Base-by-base conservation (phyloP, 2,113 vertebrate species). In the Pseudorasbora parva region DNA sequence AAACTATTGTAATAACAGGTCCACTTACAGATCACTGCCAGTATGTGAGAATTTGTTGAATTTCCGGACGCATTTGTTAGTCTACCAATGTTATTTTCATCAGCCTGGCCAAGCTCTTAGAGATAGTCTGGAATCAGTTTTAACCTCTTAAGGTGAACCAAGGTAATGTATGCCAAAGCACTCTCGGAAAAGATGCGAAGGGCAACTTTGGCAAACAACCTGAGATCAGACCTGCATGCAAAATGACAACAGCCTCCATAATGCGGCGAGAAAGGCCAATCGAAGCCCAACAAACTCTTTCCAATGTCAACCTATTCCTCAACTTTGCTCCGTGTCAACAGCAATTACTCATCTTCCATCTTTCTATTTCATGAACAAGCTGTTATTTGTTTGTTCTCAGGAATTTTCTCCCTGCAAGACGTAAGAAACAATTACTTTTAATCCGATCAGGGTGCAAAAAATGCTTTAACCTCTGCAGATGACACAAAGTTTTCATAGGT, bases 161-260 rank as follows among this genome's bases (percentile, higher is more conserved):
- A 43, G 77, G 25, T 79, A 79, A 79, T 66, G 30, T 79, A 79
- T 79, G 78, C 59, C 43, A 66, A 33, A 51, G 78, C 59, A 49
- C 78, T 79, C 59, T 27, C 5, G 15, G 66, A 79, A 30, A 79
- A 47, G 76, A 79, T n/a, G 17, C 10, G 25, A 79, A 79, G 78
- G 78, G 78, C 60, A 49, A 79, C 37, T 79, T 79, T 64, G 59
- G 77, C 77, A 79, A 79, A 79, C 78, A 79, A 49, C 41, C 17
- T 21, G 78, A 66, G 43, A 66, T 66, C 59, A n/a, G 78, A 30
- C n/a, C 78, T 51, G 78, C 59, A 79, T 66, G 78, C 78, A 66
- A 79, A 79, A 64, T 27, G 59, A 5, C 17, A 47, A 64, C 77
- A 79, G 25, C 57, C n/a, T 41, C 7, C 41, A 27, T 60, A 60